phyloP scores from a whole-genome alignment of 2,113 vertebrate species.

The Atractosteus spatula region DNA sequence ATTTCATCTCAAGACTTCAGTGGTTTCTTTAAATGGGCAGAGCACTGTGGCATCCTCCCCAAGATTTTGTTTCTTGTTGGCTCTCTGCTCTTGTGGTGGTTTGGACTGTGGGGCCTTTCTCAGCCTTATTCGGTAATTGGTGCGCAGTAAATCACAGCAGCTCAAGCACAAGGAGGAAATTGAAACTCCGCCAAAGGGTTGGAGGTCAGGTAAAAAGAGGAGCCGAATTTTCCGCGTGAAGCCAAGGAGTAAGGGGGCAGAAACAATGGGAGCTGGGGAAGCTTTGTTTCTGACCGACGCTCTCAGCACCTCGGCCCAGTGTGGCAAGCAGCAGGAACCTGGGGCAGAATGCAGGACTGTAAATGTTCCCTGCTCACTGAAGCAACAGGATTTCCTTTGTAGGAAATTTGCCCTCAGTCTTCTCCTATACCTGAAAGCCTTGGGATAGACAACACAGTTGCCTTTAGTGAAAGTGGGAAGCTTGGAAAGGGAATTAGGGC shows the following conservation, averaged over 20 bases:
- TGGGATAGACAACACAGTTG: too few relatives aligned
- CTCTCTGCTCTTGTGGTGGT: background rate
- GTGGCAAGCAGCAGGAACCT: background rate
- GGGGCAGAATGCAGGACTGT: background rate
- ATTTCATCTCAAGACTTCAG: too few relatives aligned
- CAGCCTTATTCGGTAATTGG: background rate
- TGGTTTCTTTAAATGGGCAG: too few relatives aligned
- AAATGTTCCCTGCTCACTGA: background rate
- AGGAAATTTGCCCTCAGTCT: background rate
- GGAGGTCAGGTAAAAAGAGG: constrained; percentile 1
- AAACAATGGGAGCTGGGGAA: background rate
- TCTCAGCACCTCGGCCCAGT: too few relatives aligned
- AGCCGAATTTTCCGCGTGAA: constrained; percentile 2
- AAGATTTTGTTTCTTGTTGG: background rate
- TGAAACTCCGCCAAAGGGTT: constrained; percentile 13
- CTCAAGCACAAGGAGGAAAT: constrained; percentile 11
- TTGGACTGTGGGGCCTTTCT: background rate
- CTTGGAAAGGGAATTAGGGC: too few relatives aligned
- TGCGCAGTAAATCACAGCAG: constrained; percentile 22
- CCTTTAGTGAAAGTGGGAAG: too few relatives aligned
- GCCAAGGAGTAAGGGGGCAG: too few relatives aligned
- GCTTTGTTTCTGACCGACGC: background rate
- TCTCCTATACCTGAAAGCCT: background rate
- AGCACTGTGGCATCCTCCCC: too few relatives aligned
- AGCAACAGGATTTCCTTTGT: background rate